Evolutionary conservation across 1,140 invertebrate genomes (phyloP), one percentile per base, ranked within the genome.

Genomic region (Drosophila littoralis): DNA sequence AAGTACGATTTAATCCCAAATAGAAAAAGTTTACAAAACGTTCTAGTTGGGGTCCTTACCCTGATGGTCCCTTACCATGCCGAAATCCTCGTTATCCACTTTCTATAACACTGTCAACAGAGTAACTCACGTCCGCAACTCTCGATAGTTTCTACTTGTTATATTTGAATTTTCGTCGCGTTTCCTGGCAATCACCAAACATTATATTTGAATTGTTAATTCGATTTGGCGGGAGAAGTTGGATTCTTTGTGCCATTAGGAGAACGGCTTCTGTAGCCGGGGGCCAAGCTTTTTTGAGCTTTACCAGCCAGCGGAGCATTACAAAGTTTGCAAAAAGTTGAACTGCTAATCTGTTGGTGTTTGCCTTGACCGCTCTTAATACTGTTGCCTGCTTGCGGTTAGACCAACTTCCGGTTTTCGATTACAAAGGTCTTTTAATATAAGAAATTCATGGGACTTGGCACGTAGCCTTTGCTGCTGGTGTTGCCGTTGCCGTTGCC

Each of bases 361-460:
- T 74, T 74, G 72, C 67, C 59, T 45, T 66, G 64, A 43, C 64
- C 73, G 40, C 57, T 72, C 54, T 59, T 57, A 22, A 50, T 71
- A 38, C 55, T 61, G 57, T 74, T 77, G 59, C 59, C 67, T 73
- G 79, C 64, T 83, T 88, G 84, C 32, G 84, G 83, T 65, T 83
- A 50, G 75, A 67, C 67, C 65, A 77, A 58, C 83, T 79, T 86
- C 83, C 83, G 79, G 79, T 79, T 88, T 89, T 85, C 83, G 84
- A 88, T 86, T 83, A 67, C 79, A 83, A 77, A 79, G 73, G 75
- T 71, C 76, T 75, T 88, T 86, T 65, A 71, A 66, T 73, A 86
- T 83, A 83, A 88, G 79, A 86, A 88, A 86, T 86, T 86, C 83
- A 86, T 88, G 83, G 83, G 77, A 75, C 78, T 75, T 78, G 63